Conservation (phyloP, 2,888 invertebrate species). For the Pilophorus perplexus region DNA sequence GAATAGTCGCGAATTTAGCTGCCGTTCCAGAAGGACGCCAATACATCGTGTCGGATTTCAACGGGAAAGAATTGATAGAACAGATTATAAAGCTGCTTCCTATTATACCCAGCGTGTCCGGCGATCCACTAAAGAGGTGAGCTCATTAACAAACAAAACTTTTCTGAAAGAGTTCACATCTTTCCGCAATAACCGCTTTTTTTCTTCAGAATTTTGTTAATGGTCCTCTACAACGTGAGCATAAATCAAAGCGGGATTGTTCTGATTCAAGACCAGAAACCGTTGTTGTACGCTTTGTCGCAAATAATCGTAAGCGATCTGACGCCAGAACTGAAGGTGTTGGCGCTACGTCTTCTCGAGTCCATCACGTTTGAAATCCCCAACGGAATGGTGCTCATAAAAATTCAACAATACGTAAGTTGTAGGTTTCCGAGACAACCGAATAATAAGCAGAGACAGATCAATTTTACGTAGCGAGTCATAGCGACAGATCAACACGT, state of each 20-base stretch:
- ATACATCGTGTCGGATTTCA: constrained; percentile 51
- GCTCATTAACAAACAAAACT: too few relatives aligned
- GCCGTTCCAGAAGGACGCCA: constrained; percentile 52
- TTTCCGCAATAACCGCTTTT: neutral
- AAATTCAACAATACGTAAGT: constrained; percentile 36
- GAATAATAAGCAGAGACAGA: too few relatives aligned
- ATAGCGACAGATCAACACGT: constrained; percentile 2
- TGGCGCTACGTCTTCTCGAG: constrained; percentile 48
- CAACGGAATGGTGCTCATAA: constrained; percentile 29
- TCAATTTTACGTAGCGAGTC: too few relatives aligned
- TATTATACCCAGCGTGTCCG: constrained; percentile 50
- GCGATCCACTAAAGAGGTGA: constrained; percentile 51
- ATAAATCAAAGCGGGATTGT: constrained; percentile 52
- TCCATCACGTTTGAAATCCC: constrained; percentile 49
- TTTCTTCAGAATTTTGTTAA: constrained; percentile 52
- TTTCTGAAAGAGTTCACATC: neutral
- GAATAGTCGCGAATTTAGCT: constrained; percentile 53
- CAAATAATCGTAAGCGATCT: constrained; percentile 46
- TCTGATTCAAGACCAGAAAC: constrained; percentile 48
- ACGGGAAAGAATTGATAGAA: constrained; percentile 51
- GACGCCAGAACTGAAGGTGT: constrained; percentile 47
- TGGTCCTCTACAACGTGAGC: constrained; percentile 53
- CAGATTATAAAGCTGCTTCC: constrained; percentile 51
- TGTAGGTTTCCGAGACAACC: too few relatives aligned
- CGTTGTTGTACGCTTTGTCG: constrained; percentile 45